These are phyloP conservation scores for Mesorhabditis belari DNA, from an alignment of 2,888 invertebrate genomes.

Conservation along the genomic window DNA sequence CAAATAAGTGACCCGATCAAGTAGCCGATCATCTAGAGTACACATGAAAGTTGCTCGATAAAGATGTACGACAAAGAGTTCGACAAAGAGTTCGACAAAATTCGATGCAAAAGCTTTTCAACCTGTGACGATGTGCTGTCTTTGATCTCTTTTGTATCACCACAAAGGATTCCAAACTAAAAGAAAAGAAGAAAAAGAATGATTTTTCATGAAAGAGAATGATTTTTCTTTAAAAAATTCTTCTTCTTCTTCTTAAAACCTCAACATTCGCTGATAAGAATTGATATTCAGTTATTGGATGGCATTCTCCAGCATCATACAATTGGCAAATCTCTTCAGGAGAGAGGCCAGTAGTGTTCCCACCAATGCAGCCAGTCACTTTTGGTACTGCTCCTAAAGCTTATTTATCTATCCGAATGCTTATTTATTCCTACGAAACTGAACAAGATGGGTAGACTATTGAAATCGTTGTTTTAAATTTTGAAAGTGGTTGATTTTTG, in stretches of 20 bases:
- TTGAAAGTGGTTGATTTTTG: too few species aligned
- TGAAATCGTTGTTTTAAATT: too few species aligned
- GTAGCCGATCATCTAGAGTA: background rate
- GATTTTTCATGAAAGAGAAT: background rate
- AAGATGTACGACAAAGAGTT: too few species aligned
- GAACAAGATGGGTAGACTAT: background rate
- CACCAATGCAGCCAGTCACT: background rate
- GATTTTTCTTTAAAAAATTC: too few species aligned
- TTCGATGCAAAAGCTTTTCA: too few species aligned
- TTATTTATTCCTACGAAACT: background rate
- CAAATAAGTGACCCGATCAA: background rate
- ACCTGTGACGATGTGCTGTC: background rate
- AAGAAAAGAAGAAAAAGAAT: background rate
- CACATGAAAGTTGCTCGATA: too few species aligned
- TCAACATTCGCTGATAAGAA: background rate
- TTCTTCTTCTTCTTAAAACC: too few species aligned
- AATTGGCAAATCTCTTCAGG: background rate
- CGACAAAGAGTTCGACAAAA: too few species aligned
- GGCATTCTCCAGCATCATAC: background rate
- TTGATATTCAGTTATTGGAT: background rate
- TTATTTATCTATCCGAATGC: background rate
- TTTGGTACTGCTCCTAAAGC: background rate
- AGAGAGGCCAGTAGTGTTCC: background rate
- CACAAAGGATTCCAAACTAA: background rate
- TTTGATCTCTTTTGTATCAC: background rate